phyloP scores from a whole-genome alignment of 2,797 vertebrate species.

The Diceros bicornis region DNA sequence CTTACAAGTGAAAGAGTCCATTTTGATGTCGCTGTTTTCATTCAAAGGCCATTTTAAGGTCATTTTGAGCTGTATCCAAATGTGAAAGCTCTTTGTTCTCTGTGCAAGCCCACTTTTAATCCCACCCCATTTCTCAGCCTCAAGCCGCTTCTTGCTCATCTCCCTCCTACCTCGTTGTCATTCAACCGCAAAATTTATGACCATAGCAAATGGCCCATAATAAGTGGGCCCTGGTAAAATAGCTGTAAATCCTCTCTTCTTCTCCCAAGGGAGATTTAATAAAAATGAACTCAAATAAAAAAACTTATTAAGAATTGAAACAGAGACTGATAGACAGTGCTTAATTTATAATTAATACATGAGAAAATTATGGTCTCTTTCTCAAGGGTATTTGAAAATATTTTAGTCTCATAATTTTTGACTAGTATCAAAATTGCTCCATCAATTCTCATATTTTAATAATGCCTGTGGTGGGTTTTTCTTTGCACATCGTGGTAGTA shows the following conservation, averaged over 20 bases:
- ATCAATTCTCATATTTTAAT: conserved; percentile 65
- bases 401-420: conserved; percentile 74
- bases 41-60: background rate
- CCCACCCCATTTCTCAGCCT: background rate
- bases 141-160: background rate
- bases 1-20: background rate
- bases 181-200: conserved; percentile 71
- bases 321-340: conserved; percentile 75
- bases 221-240: conserved; percentile 75
- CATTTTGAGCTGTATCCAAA: background rate
- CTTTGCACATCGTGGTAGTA: background rate
- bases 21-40: conserved; percentile 7
- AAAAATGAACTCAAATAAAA: conserved; percentile 83
- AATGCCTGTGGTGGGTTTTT: conserved; percentile 14
- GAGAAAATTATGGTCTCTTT: conserved; percentile 72
- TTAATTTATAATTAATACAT: conserved; percentile 84
- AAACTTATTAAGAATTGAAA: conserved; percentile 82
- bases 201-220: conserved; percentile 74
- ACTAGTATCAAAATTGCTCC: conserved; percentile 60
- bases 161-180: conserved; percentile 40
- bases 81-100: background rate
- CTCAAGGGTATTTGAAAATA: conserved; percentile 76
- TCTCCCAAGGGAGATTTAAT: conserved; percentile 77
- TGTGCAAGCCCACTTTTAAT: background rate
- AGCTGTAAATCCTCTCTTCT: conserved; percentile 72